Evolutionary conservation across 2,888 invertebrate species (phyloP), one percentile per base, ranked within the genome.

Genomic region (Troilus luridus): DNA sequence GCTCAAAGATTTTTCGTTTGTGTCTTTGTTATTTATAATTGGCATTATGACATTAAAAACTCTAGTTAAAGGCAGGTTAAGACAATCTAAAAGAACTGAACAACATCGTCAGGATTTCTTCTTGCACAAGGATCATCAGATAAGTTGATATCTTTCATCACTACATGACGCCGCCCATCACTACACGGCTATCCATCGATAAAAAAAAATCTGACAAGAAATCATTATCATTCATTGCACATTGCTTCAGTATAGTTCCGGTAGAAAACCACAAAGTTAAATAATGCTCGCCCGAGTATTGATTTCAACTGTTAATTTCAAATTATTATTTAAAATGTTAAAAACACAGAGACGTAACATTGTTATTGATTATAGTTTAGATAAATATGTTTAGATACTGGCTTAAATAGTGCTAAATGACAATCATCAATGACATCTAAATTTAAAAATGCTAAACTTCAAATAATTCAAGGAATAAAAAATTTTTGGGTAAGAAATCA

Each of bases 141-240:
- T 77, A 77, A 77, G 7, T 19, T 2, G 8, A 0, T 77, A 77
- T 77, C 72, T 77, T 77, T 24, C 72, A 77, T 77, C 72, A 77
- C 72, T 8, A 41, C 41, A 41, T 77, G 72, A 27, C 27, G 72
- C 27, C 72, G 27, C 72, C 72, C 14, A 17, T 41, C 17, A 17
- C 6, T 0, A 27, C 72, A 77, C 72, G 72, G 72, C 17, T 27
- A 7, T 41, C 27, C 72, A 17, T 27, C 41, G 21, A 17, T 41
- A 27, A 8, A 77, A 77, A 77, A 77, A 72, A 72, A 11, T 14
- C 27, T 27, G 72, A 77, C 72, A 77, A 77, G 72, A 77, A 77
- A 77, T 77, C 12, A 2, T 77, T 77, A 77, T 77, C 27, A 77
- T 27, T 41, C 41, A 27, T 41, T 27, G 72, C 27, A 41, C 9